Conservation (phyloP, 2,797 vertebrate genomes). For the Phrynocephalus vlangalii region DNA sequence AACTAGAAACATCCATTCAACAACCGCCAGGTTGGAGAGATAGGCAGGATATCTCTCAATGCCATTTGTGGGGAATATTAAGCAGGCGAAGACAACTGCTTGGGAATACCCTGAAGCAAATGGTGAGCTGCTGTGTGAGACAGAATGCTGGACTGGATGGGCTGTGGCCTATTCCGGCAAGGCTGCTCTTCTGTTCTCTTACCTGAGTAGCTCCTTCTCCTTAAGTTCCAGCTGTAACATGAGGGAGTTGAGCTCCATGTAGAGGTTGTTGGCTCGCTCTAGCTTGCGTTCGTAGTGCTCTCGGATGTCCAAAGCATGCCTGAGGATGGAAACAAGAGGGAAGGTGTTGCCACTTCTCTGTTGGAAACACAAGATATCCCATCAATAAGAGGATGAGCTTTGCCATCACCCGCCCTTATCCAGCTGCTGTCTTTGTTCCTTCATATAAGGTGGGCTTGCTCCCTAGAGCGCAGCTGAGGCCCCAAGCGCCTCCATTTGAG, state of each 20-base stretch:
- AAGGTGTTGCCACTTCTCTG: neutral
- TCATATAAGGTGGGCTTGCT: neutral
- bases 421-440: neutral
- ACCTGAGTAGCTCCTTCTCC: conserved; percentile 95
- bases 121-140: no score
- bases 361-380: neutral
- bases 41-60: no score
- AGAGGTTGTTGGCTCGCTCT: conserved; percentile 96
- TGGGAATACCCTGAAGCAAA: no score
- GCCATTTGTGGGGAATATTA: no score
- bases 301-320: conserved; percentile 95
- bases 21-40: no score
- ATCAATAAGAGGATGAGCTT: no score
- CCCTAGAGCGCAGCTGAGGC: no score
- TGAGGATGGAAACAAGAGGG: conserved; percentile 56
- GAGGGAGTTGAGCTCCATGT: conserved; percentile 97
- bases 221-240: conserved; percentile 98
- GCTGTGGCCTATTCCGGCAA: no score
- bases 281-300: conserved; percentile 97
- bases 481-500: no score
- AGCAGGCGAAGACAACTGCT: no score
- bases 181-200: neutral
- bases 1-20: no score
- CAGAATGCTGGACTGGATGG: no score
- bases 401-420: neutral